phyloP scores from a whole-genome alignment of 2,888 invertebrate genomes.

The Matsumyia berberina region DNA sequence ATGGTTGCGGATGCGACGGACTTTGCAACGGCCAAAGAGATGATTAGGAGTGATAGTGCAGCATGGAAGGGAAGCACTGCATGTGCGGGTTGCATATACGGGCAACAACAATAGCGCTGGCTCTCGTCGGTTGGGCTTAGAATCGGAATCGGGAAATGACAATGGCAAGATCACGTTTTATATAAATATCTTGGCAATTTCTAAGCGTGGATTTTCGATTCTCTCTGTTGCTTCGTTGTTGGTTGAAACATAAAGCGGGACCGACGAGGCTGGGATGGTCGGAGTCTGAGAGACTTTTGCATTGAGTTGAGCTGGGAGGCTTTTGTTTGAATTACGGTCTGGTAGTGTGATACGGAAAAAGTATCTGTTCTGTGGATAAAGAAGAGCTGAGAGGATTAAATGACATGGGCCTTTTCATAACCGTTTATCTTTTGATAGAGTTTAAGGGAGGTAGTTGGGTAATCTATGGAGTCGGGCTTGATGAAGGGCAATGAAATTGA shows the following conservation, averaged over 20 bases:
- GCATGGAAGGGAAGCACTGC: constrained; percentile 43
- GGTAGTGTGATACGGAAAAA: constrained; percentile 3
- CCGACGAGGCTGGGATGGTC: not conserved
- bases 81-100: constrained; percentile 19
- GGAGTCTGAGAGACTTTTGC: not conserved
- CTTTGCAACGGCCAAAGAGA: constrained; percentile 38
- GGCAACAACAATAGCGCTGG: constrained; percentile 21
- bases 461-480: not conserved
- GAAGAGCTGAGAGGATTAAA: constrained; percentile 4
- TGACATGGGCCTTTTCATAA: not conserved
- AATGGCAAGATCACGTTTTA: constrained; percentile 75
- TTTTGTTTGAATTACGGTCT: constrained; percentile 26
- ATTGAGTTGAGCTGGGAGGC: constrained; percentile 11
- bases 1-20: constrained; percentile 51
- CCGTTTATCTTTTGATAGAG: constrained; percentile 10
- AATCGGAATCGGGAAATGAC: constrained; percentile 68
- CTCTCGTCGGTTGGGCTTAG: constrained; percentile 54
- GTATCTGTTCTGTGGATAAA: constrained; percentile 17
- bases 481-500: not conserved
- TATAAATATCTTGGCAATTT: constrained; percentile 58
- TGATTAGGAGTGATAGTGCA: constrained; percentile 67
- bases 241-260: constrained; percentile 18
- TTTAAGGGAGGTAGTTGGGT: not conserved
- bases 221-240: constrained; percentile 26
- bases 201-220: not conserved